phyloP scores from a whole-genome alignment of 1,140 invertebrate genomes.

The Drosophila biarmipes region DNA sequence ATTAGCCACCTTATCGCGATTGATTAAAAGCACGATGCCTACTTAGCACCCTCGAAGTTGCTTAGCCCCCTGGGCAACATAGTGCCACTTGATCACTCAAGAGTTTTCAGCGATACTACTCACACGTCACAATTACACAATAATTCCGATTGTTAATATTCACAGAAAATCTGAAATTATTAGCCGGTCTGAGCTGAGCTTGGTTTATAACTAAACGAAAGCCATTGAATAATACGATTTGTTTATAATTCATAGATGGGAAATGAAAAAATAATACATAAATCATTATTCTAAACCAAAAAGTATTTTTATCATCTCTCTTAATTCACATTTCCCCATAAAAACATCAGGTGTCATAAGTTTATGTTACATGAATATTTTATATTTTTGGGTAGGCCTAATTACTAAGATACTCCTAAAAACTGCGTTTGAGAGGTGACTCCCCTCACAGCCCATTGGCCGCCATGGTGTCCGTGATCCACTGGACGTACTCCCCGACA shows the following conservation, averaged over 20 bases:
- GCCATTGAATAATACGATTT: constrained; percentile 5
- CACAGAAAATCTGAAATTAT: constrained; percentile 9
- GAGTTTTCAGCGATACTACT: constrained; percentile 2
- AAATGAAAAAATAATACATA: not conserved
- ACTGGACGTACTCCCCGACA: constrained; percentile 81
- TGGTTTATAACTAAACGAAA: not conserved
- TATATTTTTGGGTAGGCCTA: constrained; percentile 11
- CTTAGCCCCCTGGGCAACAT: not conserved
- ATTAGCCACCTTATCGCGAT: not conserved
- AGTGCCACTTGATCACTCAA: not conserved
- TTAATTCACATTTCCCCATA: not conserved
- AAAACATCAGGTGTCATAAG: not conserved
- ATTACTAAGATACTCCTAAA: constrained; percentile 18
- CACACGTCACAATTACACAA: constrained; percentile 4
- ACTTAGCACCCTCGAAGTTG: not conserved
- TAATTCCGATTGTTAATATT: constrained; percentile 19
- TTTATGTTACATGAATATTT: constrained; percentile 15
- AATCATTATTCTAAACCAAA: no score
- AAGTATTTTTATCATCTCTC: no score
- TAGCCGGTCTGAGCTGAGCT: not conserved
- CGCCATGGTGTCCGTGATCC: constrained; percentile 85
- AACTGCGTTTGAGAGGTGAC: not conserved
- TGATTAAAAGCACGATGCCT: constrained; percentile 5
- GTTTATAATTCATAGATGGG: constrained; percentile 17
- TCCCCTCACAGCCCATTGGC: constrained; percentile 45